phyloP scores from a whole-genome alignment of 2,797 vertebrate species.

The Sebastes steindachneri region DNA sequence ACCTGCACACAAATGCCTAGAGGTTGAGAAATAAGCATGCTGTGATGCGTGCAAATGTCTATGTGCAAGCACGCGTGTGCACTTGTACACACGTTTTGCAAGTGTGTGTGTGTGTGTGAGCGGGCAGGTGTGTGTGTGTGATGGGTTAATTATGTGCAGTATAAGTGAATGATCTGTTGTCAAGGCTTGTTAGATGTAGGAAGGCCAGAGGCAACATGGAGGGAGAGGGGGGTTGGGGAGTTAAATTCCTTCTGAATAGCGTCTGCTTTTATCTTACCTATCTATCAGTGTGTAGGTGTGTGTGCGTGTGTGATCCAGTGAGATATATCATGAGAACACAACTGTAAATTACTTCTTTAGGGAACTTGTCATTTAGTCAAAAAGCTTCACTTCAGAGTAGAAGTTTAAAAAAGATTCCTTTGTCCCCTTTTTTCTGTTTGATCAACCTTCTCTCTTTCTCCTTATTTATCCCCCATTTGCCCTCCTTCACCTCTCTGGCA shows the following conservation, averaged over 20 bases:
- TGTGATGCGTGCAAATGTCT: constrained; percentile 52
- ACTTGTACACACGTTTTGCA: constrained; percentile 24
- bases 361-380: constrained; percentile 37
- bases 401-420: constrained; percentile 17
- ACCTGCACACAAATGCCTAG: constrained; percentile 32
- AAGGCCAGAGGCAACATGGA: constrained; percentile 81
- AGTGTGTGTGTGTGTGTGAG: constrained; percentile 10
- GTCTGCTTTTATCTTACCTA: constrained; percentile 85
- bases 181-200: constrained; percentile 82
- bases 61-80: constrained; percentile 45
- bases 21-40: constrained; percentile 46
- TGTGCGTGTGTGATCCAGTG: constrained; percentile 6
- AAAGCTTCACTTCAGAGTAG: constrained; percentile 28
- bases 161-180: constrained; percentile 84
- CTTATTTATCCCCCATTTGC: background rate
- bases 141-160: constrained; percentile 85
- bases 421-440: constrained; percentile 20
- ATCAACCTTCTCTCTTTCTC: constrained; percentile 24
- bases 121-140: constrained; percentile 65
- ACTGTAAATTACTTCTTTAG: constrained; percentile 51
- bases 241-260: constrained; percentile 86
- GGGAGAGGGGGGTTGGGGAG: constrained; percentile 65
- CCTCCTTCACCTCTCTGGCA: constrained; percentile 22
- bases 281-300: constrained; percentile 69
- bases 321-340: constrained; percentile 51